phyloP scores from a whole-genome alignment of 2,113 vertebrate genomes.

The Dendrocopos noguchii region DNA sequence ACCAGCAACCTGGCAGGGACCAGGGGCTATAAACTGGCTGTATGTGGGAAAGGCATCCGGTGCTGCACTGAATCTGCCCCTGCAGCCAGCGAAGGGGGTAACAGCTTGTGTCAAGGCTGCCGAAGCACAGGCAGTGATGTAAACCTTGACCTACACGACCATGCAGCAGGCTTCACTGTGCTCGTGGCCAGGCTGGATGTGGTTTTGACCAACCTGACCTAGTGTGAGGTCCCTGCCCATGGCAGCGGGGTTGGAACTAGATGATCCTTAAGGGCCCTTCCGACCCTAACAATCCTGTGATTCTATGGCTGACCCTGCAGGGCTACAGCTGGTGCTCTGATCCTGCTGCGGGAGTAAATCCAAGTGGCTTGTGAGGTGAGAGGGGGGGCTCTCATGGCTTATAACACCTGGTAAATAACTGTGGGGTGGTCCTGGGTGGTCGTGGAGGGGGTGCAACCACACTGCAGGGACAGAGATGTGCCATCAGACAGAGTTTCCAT shows the following conservation, averaged over 20 bases:
- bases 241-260: no score
- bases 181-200: accelerated
- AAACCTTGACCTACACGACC: neutral
- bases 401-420: neutral
- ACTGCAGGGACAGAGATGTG: neutral
- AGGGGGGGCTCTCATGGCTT: neutral
- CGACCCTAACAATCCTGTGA: no score
- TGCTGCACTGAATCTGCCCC: neutral
- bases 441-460: neutral
- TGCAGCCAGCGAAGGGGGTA: neutral
- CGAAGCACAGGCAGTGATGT: no score
- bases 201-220: no score
- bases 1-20: neutral
- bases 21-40: neutral
- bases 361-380: neutral
- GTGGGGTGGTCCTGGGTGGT: neutral
- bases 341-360: neutral
- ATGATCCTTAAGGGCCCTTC: no score
- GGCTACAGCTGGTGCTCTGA: neutral
- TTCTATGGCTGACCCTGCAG: neutral
- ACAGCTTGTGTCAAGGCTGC: accelerated
- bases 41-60: no score
- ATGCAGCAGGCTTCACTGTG: accelerated
- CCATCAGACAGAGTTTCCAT: neutral
- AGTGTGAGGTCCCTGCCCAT: no score